A percentile compares a stretch with the other conserved stretches of the same genome.
Evolutionary conservation across 2,113 vertebrate species (phyloP).

Genomic region (Fulica atra): DNA sequence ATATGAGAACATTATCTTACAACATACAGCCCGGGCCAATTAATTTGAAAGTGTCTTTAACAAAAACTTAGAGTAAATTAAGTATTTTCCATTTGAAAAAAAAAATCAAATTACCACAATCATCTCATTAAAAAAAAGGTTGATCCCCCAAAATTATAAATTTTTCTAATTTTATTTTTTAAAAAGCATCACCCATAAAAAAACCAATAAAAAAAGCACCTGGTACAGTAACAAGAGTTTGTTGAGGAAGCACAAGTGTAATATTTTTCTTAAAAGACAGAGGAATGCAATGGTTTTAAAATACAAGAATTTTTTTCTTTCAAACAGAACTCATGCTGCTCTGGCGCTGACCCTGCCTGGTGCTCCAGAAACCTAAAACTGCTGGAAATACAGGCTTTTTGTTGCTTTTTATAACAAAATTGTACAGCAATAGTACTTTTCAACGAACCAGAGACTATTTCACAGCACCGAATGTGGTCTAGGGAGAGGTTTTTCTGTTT

Average conservation of each 20-base stretch:
- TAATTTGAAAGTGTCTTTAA: slow-evolving; percentile 42
- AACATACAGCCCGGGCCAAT: slow-evolving; percentile 52
- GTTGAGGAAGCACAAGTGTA: slow-evolving; percentile 31
- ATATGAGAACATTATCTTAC: slow-evolving; percentile 73
- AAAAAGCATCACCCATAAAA: not conserved
- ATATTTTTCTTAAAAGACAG: not conserved
- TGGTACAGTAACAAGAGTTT: slow-evolving; percentile 13
- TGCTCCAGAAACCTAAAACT: not conserved
- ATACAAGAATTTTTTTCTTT: slow-evolving; percentile 42
- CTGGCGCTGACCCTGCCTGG: slow-evolving; percentile 9
- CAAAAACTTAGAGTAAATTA: slow-evolving; percentile 41
- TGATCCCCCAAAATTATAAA: slow-evolving; percentile 38
- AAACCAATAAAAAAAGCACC: not conserved
- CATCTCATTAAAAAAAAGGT: not conserved
- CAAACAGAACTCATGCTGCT: slow-evolving; percentile 1
- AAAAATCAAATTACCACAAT: slow-evolving; percentile 59
- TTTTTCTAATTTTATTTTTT: not conserved
- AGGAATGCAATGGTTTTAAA: slow-evolving; percentile 12
- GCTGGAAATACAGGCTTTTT: not conserved
- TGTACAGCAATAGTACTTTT: not conserved
- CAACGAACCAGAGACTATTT: not conserved
- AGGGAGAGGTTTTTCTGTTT: not conserved
- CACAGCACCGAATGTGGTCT: not conserved
- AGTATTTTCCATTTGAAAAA: slow-evolving; percentile 29
- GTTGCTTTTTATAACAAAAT: not conserved